Evolutionary conservation across 2,797 vertebrate species (phyloP).

Genomic region (Paratrypauchen microcephalus): DNA sequence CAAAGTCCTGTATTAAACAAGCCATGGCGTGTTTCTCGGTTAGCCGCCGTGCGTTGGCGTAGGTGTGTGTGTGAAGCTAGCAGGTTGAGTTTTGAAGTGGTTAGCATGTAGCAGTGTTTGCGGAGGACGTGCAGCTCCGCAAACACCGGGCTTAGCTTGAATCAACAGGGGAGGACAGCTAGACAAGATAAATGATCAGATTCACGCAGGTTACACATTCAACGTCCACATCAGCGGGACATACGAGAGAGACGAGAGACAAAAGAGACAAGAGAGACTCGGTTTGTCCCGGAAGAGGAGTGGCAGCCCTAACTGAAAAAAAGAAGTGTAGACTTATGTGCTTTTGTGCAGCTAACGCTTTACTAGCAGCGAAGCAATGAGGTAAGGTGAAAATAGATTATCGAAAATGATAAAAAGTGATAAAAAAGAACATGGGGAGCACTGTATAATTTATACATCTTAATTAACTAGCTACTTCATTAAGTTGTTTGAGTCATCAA

Average conservation of each 20-base stretch:
- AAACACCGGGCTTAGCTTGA: conserved; percentile 84
- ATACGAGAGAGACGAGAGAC: neutral
- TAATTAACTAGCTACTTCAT: no score
- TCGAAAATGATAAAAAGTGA: neutral
- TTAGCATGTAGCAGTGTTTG: conserved; percentile 53
- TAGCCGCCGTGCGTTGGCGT: conserved; percentile 38
- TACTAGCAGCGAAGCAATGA: neutral
- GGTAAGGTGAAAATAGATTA: neutral
- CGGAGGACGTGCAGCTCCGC: conserved; percentile 67
- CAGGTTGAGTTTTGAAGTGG: conserved; percentile 61
- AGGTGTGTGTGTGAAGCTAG: conserved; percentile 33
- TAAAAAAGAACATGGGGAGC: neutral
- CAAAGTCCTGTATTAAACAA: conserved; percentile 58
- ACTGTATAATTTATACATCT: no score
- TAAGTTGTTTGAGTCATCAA: no score
- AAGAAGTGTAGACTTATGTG: conserved; percentile 22
- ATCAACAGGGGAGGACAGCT: conserved; percentile 91
- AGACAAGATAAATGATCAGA: conserved; percentile 89
- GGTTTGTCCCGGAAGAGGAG: conserved; percentile 65
- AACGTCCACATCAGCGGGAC: conserved; percentile 36
- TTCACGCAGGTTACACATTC: conserved; percentile 77
- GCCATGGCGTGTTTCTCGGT: conserved; percentile 42
- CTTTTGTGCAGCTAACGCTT: conserved; percentile 14
- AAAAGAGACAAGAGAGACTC: conserved; percentile 23
- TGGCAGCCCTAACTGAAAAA: conserved; percentile 10